phyloP scores from a whole-genome alignment of 1,140 invertebrate genomes.

The Stenopsyche tienmushanensis region DNA sequence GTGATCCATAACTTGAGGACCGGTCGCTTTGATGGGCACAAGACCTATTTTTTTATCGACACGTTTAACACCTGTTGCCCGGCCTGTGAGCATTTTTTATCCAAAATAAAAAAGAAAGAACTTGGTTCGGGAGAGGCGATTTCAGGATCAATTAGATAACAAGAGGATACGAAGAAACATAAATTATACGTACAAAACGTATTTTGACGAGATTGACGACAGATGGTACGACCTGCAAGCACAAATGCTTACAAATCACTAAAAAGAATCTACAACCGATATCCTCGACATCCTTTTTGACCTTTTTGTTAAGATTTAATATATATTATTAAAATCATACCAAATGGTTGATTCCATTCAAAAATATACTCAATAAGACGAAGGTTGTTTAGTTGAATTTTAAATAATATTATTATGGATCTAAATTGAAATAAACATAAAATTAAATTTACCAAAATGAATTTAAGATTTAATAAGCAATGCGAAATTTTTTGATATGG shows the following conservation, averaged over 20 bases:
- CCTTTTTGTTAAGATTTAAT: no score
- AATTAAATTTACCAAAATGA: no score
- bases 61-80: constrained; percentile 37
- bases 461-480: no score
- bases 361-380: no score
- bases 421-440: no score
- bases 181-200: neutral
- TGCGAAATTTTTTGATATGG: no score
- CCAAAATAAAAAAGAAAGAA: constrained; percentile 10
- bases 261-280: no score
- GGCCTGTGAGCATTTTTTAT: constrained; percentile 19
- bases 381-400: no score
- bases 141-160: constrained; percentile 27
- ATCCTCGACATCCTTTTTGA: no score
- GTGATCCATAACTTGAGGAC: constrained; percentile 22
- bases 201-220: constrained; percentile 16
- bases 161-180: neutral
- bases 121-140: constrained; percentile 10
- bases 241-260: neutral
- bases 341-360: no score
- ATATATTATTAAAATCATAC: no score
- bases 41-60: constrained; percentile 28
- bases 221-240: neutral
- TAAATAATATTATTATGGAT: no score
- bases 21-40: constrained; percentile 25